Evolutionary conservation across 2,888 invertebrate species (phyloP), one percentile per base, ranked within the genome.

Genomic region (Sminthurides aquaticus): DNA sequence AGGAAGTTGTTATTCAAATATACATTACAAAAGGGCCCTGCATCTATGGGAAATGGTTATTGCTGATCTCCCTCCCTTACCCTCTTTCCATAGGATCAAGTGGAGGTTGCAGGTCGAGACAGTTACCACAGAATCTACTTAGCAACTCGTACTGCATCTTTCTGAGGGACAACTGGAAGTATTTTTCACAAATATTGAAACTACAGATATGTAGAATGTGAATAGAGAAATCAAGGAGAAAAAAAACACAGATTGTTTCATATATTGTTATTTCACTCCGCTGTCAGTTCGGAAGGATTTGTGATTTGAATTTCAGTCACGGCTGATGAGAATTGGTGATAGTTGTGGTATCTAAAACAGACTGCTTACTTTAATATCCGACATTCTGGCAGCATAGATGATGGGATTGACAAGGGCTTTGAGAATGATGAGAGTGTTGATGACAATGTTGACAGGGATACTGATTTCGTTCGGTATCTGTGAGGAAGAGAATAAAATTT

Each of bases 331-430:
- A 43, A 8, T 43, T 43, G 43, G 18, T n/a, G n/a, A n/a, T n/a
- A n/a, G n/a, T n/a, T n/a, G n/a, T n/a, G n/a, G n/a, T n/a, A n/a
- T n/a, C 11, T 43, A 8, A 43, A 11, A 43, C 43, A 43, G 18
- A 43, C 8, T 20, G 15, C 49, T 57, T 76, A 83, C 83, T 79
- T 82, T 82, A 62, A 87, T 85, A 74, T 87, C 86, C 64, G 83
- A 81, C 82, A 87, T 85, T 62, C 86, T 78, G 3, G 84, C 82
- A 8, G 85, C 84, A 76, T 87, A 87, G 61, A 87, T 85, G 69
- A 86, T 83, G 0, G 85, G 85, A 77, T 86, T 85, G 49, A 82
- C 80, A 61, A 86, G 77, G 29, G 85, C 83, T 76, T 86, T 86
- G 69, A 84, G 77, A 57, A 86, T 83, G 54, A 86, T 79, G 60